Base-by-base conservation (phyloP, 2,888 invertebrate genomes). In the Cyrtodaria siliqua region DNA sequence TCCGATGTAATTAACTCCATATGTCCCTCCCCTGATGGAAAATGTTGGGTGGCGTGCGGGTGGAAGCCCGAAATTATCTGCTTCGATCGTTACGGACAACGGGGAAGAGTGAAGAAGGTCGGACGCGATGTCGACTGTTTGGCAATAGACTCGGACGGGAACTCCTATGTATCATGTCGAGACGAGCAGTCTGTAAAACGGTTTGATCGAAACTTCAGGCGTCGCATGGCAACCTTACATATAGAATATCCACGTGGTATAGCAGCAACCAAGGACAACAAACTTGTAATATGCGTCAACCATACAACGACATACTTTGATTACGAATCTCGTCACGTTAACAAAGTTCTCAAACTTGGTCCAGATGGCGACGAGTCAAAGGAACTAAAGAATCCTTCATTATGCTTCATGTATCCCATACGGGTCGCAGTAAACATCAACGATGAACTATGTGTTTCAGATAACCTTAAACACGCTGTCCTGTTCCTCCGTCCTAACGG, bases 1-100 rank as follows among this genome's bases (percentile, higher is more conserved):
- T 75, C 81, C 42, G 78, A 78, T 55, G 81, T 83, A 9, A 79
- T 83, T 16, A 83, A 83, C 33, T 68, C 81, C 18, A 83, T 81
- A 49, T 83, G 83, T 61, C 74, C 83, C 1, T 73, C 79, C 3
- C 74, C 79, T 9, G 79, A 81, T 24, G 83, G 81, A 9, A 74
- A 81, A 61, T 79, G 79, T 38, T 83, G 81, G 83, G 67, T 81
- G 3, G 79, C 68, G 1, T 74, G 79, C 61, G 83, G 83, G 9
- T 83, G 83, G 83, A 83, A 76, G 38, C 62, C 77, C 9, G 70
- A 76, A 26, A 75, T 83, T 14, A 52, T 64, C 24, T 53, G 77
- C 8, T 74, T 70, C 57, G 81, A 79, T 42, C 66, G 71, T n/a
- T 68, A 62, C 47, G 77, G 81, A 26, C 67, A 74, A 29, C 49